phyloP scores from a whole-genome alignment of 2,888 invertebrate genomes.

The Ormyrus nitidulus region DNA sequence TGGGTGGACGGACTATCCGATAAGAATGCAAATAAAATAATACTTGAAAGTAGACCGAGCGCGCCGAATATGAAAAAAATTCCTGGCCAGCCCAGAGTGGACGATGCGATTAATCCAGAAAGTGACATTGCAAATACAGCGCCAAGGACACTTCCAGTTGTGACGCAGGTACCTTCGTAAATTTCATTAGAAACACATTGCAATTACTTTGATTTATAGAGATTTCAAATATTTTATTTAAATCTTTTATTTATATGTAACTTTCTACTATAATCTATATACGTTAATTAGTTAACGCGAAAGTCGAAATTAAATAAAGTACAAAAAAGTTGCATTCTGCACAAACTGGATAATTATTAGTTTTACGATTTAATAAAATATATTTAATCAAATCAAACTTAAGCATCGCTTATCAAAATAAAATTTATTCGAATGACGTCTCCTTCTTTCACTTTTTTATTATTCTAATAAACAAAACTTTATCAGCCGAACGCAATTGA shows the following conservation, averaged over 20 bases:
- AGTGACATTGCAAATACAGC: slow-evolving; percentile 81
- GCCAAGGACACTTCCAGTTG: slow-evolving; percentile 71
- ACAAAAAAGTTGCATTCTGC: neutral
- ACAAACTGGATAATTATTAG: too few species aligned
- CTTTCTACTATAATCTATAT: neutral
- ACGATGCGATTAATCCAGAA: slow-evolving; percentile 80
- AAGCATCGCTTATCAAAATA: too few species aligned
- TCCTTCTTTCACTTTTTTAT: too few species aligned
- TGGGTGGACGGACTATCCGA: slow-evolving; percentile 80
- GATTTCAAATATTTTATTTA: too few species aligned
- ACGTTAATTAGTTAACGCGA: neutral
- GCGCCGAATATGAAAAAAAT: slow-evolving; percentile 81
- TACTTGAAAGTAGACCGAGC: slow-evolving; percentile 77
- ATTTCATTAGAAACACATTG: too few species aligned
- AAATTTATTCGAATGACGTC: too few species aligned
- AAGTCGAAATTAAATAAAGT: neutral
- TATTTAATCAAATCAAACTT: too few species aligned
- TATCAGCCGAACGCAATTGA: neutral
- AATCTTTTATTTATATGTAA: too few species aligned
- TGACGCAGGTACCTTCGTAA: slow-evolving; percentile 14
- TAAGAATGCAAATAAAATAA: slow-evolving; percentile 78
- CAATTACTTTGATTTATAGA: too few species aligned
- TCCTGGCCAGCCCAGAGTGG: slow-evolving; percentile 80
- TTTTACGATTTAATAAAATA: too few species aligned
- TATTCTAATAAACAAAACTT: neutral